These are phyloP conservation scores for Oophaga sylvatica DNA, from an alignment of 2,797 vertebrate genomes.

Conservation along the genomic window DNA sequence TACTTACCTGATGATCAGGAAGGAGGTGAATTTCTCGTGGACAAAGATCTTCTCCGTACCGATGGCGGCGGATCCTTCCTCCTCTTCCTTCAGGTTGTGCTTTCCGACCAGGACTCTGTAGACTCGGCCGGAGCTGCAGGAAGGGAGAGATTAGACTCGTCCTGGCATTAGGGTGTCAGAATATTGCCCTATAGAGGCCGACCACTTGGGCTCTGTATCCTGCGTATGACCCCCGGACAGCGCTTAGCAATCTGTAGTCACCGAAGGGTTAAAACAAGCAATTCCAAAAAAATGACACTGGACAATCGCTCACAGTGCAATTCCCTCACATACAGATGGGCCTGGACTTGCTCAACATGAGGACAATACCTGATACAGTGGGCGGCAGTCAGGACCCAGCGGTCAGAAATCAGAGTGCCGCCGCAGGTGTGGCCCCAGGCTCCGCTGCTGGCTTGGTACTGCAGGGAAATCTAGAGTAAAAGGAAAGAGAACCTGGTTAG, in stretches of 20 bases:
- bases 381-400: constrained; percentile 74
- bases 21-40: constrained; percentile 82
- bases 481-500: neutral
- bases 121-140: constrained; percentile 63
- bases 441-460: constrained; percentile 54
- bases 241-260: no score
- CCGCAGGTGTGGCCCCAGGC: constrained; percentile 71
- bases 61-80: constrained; percentile 68
- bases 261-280: no score
- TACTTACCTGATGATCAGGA: constrained; percentile 60
- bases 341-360: no score
- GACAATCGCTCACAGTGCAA: no score
- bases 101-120: constrained; percentile 88
- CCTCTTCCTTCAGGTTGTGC: constrained; percentile 71
- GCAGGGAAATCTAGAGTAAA: constrained; percentile 72
- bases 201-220: no score
- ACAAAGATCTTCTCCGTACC: constrained; percentile 76
- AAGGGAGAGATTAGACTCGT: neutral
- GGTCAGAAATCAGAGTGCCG: constrained; percentile 68
- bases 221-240: no score
- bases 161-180: neutral
- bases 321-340: no score
- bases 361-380: constrained; percentile 75
- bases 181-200: neutral
- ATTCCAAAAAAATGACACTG: no score